A percentile compares a stretch with the other conserved stretches of the same genome.
phyloP scores from a whole-genome alignment of 2,797 vertebrate genomes.

The Toxotes lorentzi region DNA sequence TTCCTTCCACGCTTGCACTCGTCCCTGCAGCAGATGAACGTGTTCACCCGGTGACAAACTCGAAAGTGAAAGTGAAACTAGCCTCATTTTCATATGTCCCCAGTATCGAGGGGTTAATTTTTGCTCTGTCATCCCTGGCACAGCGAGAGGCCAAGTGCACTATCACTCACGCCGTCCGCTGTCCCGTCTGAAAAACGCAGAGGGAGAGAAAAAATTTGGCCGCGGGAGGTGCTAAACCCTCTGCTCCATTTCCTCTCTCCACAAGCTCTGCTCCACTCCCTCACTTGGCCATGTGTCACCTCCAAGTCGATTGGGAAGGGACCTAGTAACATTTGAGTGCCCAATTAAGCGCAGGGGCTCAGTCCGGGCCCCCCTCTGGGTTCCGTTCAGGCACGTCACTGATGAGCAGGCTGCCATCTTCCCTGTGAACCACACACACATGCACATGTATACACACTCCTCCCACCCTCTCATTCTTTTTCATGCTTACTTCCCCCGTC shows the following conservation, averaged over 20 bases:
- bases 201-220: constrained; percentile 79
- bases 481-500: constrained; percentile 78
- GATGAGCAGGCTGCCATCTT: constrained; percentile 66
- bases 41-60: background rate
- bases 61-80: constrained; percentile 40
- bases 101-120: constrained; percentile 78
- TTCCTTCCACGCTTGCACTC: background rate
- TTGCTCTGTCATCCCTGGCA: constrained; percentile 80
- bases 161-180: constrained; percentile 63
- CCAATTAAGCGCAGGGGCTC: constrained; percentile 85
- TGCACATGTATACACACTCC: constrained; percentile 41
- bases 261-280: constrained; percentile 76
- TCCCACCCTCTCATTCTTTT: constrained; percentile 69
- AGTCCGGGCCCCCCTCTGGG: constrained; percentile 73
- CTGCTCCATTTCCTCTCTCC: constrained; percentile 86
- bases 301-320: constrained; percentile 78
- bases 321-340: constrained; percentile 85
- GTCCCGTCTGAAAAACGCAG: constrained; percentile 65
- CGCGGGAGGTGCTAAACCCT: constrained; percentile 85
- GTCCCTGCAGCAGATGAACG: constrained; percentile 16
- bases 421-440: constrained; percentile 57
- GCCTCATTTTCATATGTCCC: constrained; percentile 42
- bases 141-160: constrained; percentile 72
- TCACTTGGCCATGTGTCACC: constrained; percentile 78
- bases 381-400: constrained; percentile 79